Evolutionary conservation across 2,888 invertebrate species (phyloP).

Genomic region (Polia nebulosa): DNA sequence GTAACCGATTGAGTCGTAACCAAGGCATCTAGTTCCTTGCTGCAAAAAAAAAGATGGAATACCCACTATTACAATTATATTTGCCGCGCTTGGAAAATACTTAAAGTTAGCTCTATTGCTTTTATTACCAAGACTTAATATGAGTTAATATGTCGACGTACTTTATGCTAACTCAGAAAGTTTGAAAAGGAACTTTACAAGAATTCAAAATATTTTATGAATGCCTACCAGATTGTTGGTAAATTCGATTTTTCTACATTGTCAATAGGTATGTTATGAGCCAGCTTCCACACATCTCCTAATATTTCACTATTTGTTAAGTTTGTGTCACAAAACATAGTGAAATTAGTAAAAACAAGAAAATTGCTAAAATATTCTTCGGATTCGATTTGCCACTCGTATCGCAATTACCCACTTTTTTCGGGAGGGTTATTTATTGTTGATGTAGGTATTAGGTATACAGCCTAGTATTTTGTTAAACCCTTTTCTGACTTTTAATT

Average conservation of each 20-base stretch:
- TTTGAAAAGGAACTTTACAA: not conserved
- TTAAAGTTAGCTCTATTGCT: too few species aligned
- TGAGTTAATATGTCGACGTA: too few species aligned
- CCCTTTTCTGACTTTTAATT: not conserved
- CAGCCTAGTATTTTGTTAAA: constrained; percentile 29
- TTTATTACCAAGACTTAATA: not conserved
- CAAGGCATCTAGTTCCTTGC: constrained; percentile 64
- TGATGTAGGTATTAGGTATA: constrained; percentile 2
- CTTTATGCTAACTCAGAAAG: too few species aligned
- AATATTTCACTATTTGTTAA: constrained; percentile 59
- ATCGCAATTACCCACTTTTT: constrained; percentile 38
- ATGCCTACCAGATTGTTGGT: constrained; percentile 65
- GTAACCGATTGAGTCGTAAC: constrained; percentile 55
- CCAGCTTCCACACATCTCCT: constrained; percentile 65
- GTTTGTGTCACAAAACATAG: constrained; percentile 65
- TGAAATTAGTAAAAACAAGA: not conserved
- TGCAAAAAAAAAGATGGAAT: constrained; percentile 39
- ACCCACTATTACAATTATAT: not conserved
- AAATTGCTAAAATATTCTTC: not conserved
- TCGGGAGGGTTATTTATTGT: not conserved
- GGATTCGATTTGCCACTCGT: constrained; percentile 24
- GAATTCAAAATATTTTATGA: not conserved
- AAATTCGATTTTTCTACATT: constrained; percentile 46
- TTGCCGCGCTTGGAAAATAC: too few species aligned
- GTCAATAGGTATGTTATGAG: constrained; percentile 48